Percentiles rank a stretch among this genome's conserved stretches.
These are phyloP conservation scores for Phania funesta DNA, from an alignment of 2,888 invertebrate species.

Conservation along the genomic window DNA sequence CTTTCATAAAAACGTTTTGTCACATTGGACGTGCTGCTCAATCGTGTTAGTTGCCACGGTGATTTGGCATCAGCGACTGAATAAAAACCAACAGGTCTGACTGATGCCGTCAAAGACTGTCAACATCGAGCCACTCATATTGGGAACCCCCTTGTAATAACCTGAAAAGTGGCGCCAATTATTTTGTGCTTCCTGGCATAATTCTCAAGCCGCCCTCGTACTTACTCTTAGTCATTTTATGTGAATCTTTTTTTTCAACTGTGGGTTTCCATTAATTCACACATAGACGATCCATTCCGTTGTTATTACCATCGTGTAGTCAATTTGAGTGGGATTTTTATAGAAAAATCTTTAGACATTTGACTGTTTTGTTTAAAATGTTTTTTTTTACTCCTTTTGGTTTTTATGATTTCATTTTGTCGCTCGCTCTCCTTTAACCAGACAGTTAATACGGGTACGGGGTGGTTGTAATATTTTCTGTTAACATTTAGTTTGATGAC, in stretches of 20 bases:
- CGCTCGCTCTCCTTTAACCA: background rate
- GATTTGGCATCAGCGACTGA: too few species aligned
- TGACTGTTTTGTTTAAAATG: conserved; percentile 25
- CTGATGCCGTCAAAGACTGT: too few species aligned
- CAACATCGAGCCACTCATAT: too few species aligned
- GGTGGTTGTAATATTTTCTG: conserved; percentile 36
- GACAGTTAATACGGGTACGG: conserved; percentile 50
- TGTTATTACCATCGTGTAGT: conserved; percentile 27
- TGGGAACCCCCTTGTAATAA: too few species aligned
- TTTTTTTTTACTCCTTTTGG: background rate
- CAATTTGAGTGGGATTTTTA: conserved; percentile 48
- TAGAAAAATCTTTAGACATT: conserved; percentile 38
- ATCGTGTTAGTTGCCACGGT: too few species aligned
- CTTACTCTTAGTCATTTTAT: background rate
- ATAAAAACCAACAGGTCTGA: too few species aligned
- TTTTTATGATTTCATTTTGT: conserved; percentile 4
- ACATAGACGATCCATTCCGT: conserved; percentile 10
- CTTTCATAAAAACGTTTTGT: too few species aligned
- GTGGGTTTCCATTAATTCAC: conserved; percentile 48
- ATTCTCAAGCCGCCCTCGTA: background rate
- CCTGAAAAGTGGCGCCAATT: too few species aligned
- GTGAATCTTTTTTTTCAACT: conserved; percentile 20
- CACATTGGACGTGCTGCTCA: too few species aligned
- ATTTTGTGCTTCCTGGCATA: too few species aligned
- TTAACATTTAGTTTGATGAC: conserved; percentile 47